Evolutionary conservation across 2,113 vertebrate species (phyloP).

Genomic region (Tupaia tana): DNA sequence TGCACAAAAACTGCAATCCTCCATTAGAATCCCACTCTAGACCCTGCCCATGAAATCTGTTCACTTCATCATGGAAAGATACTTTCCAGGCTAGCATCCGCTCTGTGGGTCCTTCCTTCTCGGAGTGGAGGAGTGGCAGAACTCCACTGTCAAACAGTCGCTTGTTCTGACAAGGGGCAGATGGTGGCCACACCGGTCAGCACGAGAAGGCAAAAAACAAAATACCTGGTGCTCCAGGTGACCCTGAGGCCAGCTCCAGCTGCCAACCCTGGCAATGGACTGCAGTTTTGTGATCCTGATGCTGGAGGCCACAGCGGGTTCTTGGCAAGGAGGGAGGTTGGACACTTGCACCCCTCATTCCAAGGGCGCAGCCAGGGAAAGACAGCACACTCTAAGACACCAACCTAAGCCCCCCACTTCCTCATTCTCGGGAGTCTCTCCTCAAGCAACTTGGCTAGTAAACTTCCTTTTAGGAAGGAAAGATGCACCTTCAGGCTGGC

Average conservation of each 20-base stretch:
- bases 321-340: neutral
- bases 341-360: rapidly evolving
- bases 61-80: neutral
- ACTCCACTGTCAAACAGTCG: neutral
- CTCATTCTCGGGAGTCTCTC: neutral
- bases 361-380: neutral
- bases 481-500: neutral
- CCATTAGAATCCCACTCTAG: neutral
- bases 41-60: neutral
- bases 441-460: neutral
- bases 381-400: neutral
- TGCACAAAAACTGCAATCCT: neutral
- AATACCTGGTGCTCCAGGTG: neutral
- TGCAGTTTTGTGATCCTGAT: neutral
- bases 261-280: neutral
- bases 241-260: neutral
- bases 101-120: neutral
- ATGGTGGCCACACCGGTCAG: neutral
- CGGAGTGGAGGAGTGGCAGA: neutral
- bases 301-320: neutral
- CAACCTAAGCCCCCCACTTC: neutral
- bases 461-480: neutral
- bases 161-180: neutral
- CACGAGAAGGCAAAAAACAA: neutral
- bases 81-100: neutral